Conservation (phyloP, 1,140 invertebrate species). For the Saccostrea echinata region DNA sequence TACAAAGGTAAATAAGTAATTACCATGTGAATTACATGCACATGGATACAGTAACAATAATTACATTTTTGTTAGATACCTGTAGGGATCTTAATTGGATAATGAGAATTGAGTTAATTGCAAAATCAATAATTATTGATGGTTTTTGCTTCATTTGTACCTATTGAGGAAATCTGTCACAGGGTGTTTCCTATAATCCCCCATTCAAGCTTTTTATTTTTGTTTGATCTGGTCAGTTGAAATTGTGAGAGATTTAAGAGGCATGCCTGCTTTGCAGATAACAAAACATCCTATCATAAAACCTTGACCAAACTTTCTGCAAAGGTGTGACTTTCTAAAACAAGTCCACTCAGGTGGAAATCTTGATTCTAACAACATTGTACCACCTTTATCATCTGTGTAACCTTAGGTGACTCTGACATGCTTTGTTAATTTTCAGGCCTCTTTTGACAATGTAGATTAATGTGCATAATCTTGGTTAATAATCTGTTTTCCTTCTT, state of each 20-base stretch:
- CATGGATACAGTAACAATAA: too few species aligned
- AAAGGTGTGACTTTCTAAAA: conserved; percentile 5
- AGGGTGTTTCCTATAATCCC: neutral
- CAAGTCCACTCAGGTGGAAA: neutral
- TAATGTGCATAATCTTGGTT: conserved; percentile 16
- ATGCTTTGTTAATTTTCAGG: conserved; percentile 18
- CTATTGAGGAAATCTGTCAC: neutral
- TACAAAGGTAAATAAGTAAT: neutral
- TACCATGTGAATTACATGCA: neutral
- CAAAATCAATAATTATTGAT: conserved; percentile 27
- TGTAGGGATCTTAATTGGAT: conserved; percentile 6
- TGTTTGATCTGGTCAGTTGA: neutral
- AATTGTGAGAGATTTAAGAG: conserved; percentile 4
- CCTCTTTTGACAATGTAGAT: conserved; percentile 32
- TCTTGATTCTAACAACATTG: neutral
- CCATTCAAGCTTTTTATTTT: too few species aligned
- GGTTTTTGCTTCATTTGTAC: neutral
- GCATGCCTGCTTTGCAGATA: neutral
- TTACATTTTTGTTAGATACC: neutral
- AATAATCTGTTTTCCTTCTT: neutral
- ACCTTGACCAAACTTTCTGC: neutral
- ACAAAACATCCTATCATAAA: neutral
- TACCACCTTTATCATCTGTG: neutral
- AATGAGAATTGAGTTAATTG: neutral
- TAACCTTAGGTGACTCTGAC: neutral